Conservation (phyloP, 2,888 invertebrate genomes). For the Drosophila barbarae region DNA sequence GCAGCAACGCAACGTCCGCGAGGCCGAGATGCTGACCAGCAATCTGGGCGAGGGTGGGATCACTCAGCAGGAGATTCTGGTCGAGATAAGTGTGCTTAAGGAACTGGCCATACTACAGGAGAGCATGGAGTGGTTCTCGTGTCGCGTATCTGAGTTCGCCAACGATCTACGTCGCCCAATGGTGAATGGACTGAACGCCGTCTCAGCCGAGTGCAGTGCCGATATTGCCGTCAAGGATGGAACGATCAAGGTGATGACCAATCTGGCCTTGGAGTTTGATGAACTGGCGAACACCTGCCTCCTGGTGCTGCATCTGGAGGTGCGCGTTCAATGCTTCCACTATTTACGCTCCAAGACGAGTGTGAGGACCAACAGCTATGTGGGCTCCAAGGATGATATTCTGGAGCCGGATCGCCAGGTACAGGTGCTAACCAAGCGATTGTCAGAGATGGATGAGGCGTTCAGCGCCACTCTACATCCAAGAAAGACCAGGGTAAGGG, state of each 20-base stretch:
- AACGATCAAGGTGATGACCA: constrained; percentile 84
- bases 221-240: constrained; percentile 81
- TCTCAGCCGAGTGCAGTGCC: constrained; percentile 71
- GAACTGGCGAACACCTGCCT: constrained; percentile 94
- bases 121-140: constrained; percentile 93
- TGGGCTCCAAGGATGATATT: constrained; percentile 83
- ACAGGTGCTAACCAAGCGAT: constrained; percentile 87
- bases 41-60: constrained; percentile 94
- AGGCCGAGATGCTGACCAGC: constrained; percentile 95
- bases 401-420: constrained; percentile 89
- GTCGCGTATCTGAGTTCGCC: constrained; percentile 83
- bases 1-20: constrained; percentile 88
- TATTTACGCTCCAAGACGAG: constrained; percentile 84
- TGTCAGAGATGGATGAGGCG: constrained; percentile 88
- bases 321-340: constrained; percentile 96
- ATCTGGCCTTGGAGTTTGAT: constrained; percentile 89
- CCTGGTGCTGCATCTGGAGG: constrained; percentile 94
- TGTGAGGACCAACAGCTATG: constrained; percentile 74
- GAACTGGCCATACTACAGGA: constrained; percentile 94
- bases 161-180: constrained; percentile 82
- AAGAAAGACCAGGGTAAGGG: constrained; percentile 86
- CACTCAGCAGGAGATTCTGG: constrained; percentile 90
- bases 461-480: constrained; percentile 87
- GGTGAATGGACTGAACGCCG: constrained; percentile 75
- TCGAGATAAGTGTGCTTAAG: constrained; percentile 89